phyloP scores from a whole-genome alignment of 2,797 vertebrate genomes.

The Manis javanica region DNA sequence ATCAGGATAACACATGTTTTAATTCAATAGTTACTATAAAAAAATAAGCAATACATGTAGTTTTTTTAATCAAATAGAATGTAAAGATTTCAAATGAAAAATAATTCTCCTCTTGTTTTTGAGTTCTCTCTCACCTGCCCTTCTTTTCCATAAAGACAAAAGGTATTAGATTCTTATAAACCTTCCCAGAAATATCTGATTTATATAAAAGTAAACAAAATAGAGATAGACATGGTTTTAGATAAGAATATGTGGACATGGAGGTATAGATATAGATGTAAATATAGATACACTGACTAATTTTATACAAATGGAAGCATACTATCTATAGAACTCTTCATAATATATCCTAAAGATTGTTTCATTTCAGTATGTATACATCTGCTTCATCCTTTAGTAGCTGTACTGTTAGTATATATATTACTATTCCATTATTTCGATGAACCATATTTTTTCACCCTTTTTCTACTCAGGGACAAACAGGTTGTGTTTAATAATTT shows the following conservation, averaged over 20 bases:
- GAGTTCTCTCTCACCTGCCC: not conserved
- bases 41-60: not conserved
- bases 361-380: not conserved
- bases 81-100: conserved; percentile 37
- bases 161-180: not conserved
- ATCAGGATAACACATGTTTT: not conserved
- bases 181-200: not conserved
- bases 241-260: not conserved
- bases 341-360: not conserved
- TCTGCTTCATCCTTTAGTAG: not conserved
- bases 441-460: not conserved
- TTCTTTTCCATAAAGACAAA: not conserved
- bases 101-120: not conserved
- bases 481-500: not conserved
- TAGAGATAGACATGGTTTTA: not conserved
- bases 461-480: not conserved
- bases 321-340: not conserved
- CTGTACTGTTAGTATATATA: not conserved
- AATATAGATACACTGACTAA: not conserved
- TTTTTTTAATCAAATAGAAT: not conserved
- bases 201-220: conserved; percentile 13
- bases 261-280: not conserved
- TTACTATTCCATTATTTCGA: not conserved
- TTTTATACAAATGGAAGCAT: not conserved
- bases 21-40: conserved; percentile 10